phyloP scores from a whole-genome alignment of 2,797 vertebrate species.

The Poecile montanus region DNA sequence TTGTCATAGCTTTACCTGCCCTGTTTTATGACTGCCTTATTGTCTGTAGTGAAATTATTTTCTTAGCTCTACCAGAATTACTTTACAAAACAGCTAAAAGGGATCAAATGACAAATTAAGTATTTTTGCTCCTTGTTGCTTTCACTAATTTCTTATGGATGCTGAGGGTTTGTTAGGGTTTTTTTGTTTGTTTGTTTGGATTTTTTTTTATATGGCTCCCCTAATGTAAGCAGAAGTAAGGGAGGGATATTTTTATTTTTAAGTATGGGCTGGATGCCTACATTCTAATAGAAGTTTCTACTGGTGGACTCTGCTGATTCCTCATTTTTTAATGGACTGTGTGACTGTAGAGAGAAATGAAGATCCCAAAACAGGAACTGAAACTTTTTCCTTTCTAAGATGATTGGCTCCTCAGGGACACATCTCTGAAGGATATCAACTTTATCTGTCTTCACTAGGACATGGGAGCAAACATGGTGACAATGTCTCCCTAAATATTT shows the following conservation, averaged over 20 bases:
- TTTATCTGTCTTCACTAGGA: background rate
- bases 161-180: fast-evolving
- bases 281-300: background rate
- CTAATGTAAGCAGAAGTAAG: background rate
- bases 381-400: background rate
- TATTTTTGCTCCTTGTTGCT: background rate
- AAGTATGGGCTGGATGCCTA: background rate
- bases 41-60: slow-evolving; percentile 24
- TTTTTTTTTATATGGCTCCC: background rate
- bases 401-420: background rate
- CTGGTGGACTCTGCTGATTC: background rate
- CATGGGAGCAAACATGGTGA: background rate
- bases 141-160: background rate
- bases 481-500: background rate
- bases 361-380: background rate
- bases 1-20: slow-evolving; percentile 46
- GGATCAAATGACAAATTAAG: slow-evolving; percentile 3
- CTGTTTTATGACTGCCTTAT: slow-evolving; percentile 22
- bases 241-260: background rate
- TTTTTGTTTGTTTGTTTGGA: fast-evolving
- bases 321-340: background rate
- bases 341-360: background rate
- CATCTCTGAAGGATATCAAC: background rate
- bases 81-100: slow-evolving; percentile 27
- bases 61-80: background rate